A percentile compares a stretch with the other conserved stretches of the same genome.
phyloP scores from a whole-genome alignment of 2,888 invertebrate species.

The Tiphia femorata region DNA sequence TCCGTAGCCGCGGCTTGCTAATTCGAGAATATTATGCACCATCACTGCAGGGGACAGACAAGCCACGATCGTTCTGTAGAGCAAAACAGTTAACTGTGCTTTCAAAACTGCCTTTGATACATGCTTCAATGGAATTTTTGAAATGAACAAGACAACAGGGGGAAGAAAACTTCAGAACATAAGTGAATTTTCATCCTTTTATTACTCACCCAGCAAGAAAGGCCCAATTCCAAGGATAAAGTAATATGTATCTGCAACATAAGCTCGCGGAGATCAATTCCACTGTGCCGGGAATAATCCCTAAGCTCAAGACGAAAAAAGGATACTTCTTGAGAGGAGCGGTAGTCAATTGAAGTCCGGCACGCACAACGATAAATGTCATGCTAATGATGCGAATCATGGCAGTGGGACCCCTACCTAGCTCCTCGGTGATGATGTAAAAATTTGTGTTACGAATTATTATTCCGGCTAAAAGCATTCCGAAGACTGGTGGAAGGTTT shows the following conservation, averaged over 20 bases:
- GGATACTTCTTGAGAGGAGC: slow-evolving; percentile 52
- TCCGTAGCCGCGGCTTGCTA: slow-evolving; percentile 74
- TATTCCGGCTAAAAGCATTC: slow-evolving; percentile 74
- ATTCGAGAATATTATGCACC: slow-evolving; percentile 55
- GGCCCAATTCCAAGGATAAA: slow-evolving; percentile 61
- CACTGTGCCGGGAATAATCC: slow-evolving; percentile 56
- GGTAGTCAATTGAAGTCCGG: slow-evolving; percentile 60
- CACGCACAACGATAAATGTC: slow-evolving; percentile 60
- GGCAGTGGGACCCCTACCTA: slow-evolving; percentile 40
- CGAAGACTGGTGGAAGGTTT: slow-evolving; percentile 73
- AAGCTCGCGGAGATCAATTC: slow-evolving; percentile 50
- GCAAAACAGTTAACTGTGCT: neutral
- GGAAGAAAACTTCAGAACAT: too few species aligned
- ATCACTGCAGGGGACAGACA: slow-evolving; percentile 64
- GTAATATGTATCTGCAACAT: slow-evolving; percentile 47
- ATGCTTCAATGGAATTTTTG: too few species aligned
- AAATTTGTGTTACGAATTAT: slow-evolving; percentile 32
- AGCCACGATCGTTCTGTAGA: slow-evolving; percentile 54
- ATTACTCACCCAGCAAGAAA: slow-evolving; percentile 58
- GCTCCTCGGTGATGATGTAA: slow-evolving; percentile 54
- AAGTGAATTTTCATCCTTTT: too few species aligned
- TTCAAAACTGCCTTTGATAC: too few species aligned
- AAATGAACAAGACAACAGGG: too few species aligned
- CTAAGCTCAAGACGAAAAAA: slow-evolving; percentile 49
- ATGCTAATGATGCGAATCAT: slow-evolving; percentile 59